Evolutionary conservation across 1,140 invertebrate genomes (phyloP), one percentile per base, ranked within the genome.

Genomic region (Maconellicoccus hirsutus): DNA sequence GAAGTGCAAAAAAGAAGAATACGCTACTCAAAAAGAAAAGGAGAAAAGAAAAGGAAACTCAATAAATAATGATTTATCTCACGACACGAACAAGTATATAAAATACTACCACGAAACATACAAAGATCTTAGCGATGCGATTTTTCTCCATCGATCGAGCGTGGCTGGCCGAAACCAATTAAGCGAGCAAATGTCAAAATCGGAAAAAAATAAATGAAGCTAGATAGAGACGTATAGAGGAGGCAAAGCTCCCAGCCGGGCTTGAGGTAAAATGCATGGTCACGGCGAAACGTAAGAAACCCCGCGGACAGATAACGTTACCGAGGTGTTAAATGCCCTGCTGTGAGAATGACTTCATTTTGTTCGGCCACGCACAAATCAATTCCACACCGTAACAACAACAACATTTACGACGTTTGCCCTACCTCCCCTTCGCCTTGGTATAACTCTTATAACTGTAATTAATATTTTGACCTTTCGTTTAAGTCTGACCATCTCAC

Each of bases 391-490:
- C 61, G 21, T 26, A 66, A 66, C 61, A 23, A 66, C 52, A 59
- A 59, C 52, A 59, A 66, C 61, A 66, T 26, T 25, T 66, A 66
- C 61, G 61, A 66, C 25, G 61, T 22, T 66, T 66, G 33, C 33
- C 14, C 33, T 38, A 38, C 6, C 25, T 6, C 61, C 22, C 25
- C 25, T 6, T 14, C 33, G 6, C 33, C 14, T n/a, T n/a, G n/a
- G 25, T 66, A 59, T 16, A 23, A 23, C 25, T 66, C 61, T 22
- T 66, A 66, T 66, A 66, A 66, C 61, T 26, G 61, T 66, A 66
- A 66, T 66, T 66, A 66, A 66, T 66, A 66, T 66, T 66, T 66
- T 66, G 61, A 66, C 61, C 61, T 66, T 66, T 66, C 61, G 61
- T 66, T 66, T 26, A n/a, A 66, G 61, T 66, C 61, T 66, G 61